A percentile compares a stretch with the other conserved stretches of the same genome.
Evolutionary conservation across 2,888 invertebrate genomes (phyloP).

Genomic region (Amaurobius ferox): DNA sequence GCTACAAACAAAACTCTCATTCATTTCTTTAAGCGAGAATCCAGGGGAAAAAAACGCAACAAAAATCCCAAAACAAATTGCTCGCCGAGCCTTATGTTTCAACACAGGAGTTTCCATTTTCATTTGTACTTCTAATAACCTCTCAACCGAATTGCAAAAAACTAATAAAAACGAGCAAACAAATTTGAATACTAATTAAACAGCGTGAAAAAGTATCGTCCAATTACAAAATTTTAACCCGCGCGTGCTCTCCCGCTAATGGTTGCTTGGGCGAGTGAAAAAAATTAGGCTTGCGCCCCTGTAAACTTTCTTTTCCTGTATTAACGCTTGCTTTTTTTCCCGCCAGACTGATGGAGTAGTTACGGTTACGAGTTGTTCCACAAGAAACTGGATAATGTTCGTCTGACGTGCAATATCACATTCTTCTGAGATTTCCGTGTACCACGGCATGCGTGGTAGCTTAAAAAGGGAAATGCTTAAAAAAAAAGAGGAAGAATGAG

Average conservation of each 20-base stretch:
- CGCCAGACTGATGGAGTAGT: constrained; percentile 28
- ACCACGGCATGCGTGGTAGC: constrained; percentile 18
- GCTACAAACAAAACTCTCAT: constrained; percentile 33
- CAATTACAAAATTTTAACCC: constrained; percentile 69
- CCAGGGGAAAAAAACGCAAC: constrained; percentile 25
- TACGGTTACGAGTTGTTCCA: constrained; percentile 23
- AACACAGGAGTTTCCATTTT: constrained; percentile 68
- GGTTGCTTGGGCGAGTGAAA: not conserved
- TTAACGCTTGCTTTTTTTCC: constrained; percentile 35
- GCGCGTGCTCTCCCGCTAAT: constrained; percentile 33
- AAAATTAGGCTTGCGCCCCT: constrained; percentile 40
- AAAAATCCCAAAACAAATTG: constrained; percentile 56
- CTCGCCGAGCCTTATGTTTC: constrained; percentile 64
- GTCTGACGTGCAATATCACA: constrained; percentile 69
- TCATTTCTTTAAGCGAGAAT: constrained; percentile 41
- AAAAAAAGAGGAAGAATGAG: not conserved
- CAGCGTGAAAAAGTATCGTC: constrained; percentile 66
- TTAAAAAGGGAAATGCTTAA: constrained; percentile 8
- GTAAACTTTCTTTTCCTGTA: constrained; percentile 50
- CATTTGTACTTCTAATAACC: constrained; percentile 70
- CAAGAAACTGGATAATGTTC: constrained; percentile 68
- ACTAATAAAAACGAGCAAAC: constrained; percentile 33
- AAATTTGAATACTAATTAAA: constrained; percentile 72
- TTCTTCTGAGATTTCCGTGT: constrained; percentile 47
- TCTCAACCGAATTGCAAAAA: constrained; percentile 63